These are phyloP conservation scores for Craterocephalus amniculus DNA, from an alignment of 2,797 vertebrate genomes.

Conservation along the genomic window DNA sequence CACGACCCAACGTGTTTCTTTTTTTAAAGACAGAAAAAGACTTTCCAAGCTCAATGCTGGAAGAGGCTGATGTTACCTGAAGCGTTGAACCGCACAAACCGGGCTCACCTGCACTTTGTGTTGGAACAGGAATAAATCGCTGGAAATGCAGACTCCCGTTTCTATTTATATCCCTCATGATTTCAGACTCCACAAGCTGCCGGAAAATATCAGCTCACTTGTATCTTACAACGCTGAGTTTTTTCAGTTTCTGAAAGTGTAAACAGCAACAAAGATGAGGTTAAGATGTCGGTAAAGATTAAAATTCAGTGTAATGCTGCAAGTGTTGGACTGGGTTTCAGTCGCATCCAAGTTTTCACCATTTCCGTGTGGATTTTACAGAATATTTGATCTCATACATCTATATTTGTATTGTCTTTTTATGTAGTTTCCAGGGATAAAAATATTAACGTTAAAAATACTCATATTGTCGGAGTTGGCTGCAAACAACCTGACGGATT, in stretches of 20 bases:
- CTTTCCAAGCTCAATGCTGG: background rate
- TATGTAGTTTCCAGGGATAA: background rate
- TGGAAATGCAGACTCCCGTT: background rate
- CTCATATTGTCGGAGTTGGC: background rate
- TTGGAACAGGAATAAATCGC: background rate
- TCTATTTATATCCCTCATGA: slow-evolving; percentile 10
- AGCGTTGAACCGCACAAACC: background rate
- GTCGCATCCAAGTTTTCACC: background rate
- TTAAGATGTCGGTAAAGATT: background rate
- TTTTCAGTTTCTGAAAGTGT: background rate
- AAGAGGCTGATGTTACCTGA: slow-evolving; percentile 4
- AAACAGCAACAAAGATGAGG: background rate
- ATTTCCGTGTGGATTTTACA: background rate
- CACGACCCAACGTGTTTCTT: slow-evolving; percentile 22
- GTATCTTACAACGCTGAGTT: background rate
- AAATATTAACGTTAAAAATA: background rate
- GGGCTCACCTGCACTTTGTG: background rate
- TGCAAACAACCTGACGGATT: background rate
- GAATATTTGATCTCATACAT: background rate
- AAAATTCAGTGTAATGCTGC: background rate
- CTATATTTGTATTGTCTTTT: background rate
- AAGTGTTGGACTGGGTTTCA: background rate
- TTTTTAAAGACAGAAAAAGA: too few species aligned
- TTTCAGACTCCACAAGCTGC: background rate
- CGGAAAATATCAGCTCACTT: background rate